Evolutionary conservation across 2,113 vertebrate genomes (phyloP), one percentile per base, ranked within the genome.

Genomic region (Campylomormyrus numenius): DNA sequence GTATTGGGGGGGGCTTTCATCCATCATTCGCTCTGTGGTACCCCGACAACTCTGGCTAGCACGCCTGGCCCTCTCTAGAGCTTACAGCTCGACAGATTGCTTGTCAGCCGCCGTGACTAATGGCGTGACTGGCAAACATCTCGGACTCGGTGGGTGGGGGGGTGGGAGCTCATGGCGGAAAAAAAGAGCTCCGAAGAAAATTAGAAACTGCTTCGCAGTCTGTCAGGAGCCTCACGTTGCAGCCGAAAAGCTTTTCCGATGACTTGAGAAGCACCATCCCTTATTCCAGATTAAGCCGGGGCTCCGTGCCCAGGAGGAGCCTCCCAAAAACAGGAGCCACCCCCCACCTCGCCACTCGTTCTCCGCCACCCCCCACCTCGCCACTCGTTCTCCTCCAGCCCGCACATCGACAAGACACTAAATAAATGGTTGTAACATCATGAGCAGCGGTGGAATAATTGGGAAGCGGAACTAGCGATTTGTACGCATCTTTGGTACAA

Each of bases 91-190:
- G 27, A 56, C 84, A 95, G 94, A 95, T 95, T 94, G 94, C 93
- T 93, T 95, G 95, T 95, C 94, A 95, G 91, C 93, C 91, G 89
- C 89, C 90, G 93, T 95, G 95, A 95, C 95, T 94, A 95, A 95
- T 95, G 94, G 92, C 90, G 93, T 94, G 93, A 93, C 90, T 90
- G 92, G 92, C 91, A 92, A 91, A 92, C 92, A 92, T 91, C 91
- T 49, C 91, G 90, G 90, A 92, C 91, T 46, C 90, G 93, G 93
- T 92, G 15, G 52, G 52, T 53, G 56, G 56, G 52, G 52, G 92
- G 93, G 80, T 5, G 39, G 77, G 1, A 13, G 93, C 92, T 93
- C 91, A 90, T 88, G 88, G 91, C 86, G 27, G 62, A 31, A 31
- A 70, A 31, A 92, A 87, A 91, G 58, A 92, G 91, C 85, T 91